These are phyloP conservation scores for Myotis vivesi DNA, from an alignment of 2,797 vertebrate genomes.

Conservation along the genomic window DNA sequence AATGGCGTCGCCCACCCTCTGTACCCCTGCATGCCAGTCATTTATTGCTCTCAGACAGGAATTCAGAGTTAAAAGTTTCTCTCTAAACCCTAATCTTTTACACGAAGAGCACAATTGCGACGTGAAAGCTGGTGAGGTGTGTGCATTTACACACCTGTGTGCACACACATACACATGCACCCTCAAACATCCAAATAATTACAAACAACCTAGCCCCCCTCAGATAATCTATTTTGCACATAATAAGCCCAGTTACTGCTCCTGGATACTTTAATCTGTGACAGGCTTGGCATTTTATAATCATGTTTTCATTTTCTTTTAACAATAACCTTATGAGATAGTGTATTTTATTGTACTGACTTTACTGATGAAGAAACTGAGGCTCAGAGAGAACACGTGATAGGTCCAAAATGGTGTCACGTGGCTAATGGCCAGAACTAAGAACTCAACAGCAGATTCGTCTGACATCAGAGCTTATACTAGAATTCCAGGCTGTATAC, in stretches of 20 bases:
- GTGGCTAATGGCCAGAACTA: not conserved
- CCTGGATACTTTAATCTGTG: not conserved
- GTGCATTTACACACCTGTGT: not conserved
- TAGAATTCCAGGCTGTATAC: not conserved
- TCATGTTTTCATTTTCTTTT: not conserved
- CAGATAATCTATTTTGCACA: not conserved
- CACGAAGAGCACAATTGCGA: not conserved
- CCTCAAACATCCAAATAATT: not conserved
- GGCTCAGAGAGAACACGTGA: not conserved
- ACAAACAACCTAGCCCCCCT: not conserved
- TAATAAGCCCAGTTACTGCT: not conserved
- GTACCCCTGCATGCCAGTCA: not conserved
- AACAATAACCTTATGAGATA: not conserved
- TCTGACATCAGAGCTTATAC: not conserved
- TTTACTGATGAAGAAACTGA: conserved; percentile 50
- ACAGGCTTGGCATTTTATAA: not conserved
- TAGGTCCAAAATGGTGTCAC: not conserved
- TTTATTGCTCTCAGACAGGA: not conserved
- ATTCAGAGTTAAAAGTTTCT: conserved; percentile 15
- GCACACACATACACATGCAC: not conserved
- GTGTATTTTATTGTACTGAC: not conserved
- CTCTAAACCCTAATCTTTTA: not conserved
- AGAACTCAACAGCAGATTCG: not conserved
- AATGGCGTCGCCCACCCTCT: not conserved
- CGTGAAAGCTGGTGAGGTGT: not conserved